phyloP scores from a whole-genome alignment of 2,113 vertebrate species.

The Brienomyrus longianalis region DNA sequence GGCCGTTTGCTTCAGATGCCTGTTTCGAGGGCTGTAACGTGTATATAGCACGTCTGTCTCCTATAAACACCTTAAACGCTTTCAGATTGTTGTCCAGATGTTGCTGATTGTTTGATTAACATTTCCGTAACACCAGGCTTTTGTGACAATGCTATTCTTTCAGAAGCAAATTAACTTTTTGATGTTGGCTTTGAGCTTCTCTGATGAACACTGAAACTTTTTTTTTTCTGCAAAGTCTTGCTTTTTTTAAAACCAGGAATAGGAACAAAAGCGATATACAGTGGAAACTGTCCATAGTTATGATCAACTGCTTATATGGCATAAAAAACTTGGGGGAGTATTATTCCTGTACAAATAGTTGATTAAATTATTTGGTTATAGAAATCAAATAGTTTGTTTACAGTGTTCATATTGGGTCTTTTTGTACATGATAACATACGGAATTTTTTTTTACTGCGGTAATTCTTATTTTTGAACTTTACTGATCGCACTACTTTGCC shows the following conservation, averaged over 20 bases:
- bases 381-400: too few relatives aligned
- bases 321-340: too few relatives aligned
- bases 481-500: too few relatives aligned
- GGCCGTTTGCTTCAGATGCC: not conserved
- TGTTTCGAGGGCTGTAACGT: not conserved
- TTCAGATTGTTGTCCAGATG: not conserved
- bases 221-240: not conserved
- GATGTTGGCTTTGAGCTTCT: not conserved
- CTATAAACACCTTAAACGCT: not conserved
- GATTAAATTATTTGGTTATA: too few relatives aligned
- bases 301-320: too few relatives aligned
- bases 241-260: not conserved
- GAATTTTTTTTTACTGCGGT: too few relatives aligned
- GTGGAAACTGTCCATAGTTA: too few relatives aligned
- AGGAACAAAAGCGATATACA: not conserved
- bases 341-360: too few relatives aligned
- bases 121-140: not conserved
- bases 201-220: not conserved
- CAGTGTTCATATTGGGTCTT: too few relatives aligned
- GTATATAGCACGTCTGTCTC: conserved; percentile 11
- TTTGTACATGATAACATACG: too few relatives aligned
- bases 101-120: conserved; percentile 1
- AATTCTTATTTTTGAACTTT: too few relatives aligned
- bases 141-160: not conserved
- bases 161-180: not conserved